Percentiles rank a stretch among this genome's conserved stretches.
phyloP scores from a whole-genome alignment of 2,888 invertebrate species.

The Pyrocoelia pectoralis region DNA sequence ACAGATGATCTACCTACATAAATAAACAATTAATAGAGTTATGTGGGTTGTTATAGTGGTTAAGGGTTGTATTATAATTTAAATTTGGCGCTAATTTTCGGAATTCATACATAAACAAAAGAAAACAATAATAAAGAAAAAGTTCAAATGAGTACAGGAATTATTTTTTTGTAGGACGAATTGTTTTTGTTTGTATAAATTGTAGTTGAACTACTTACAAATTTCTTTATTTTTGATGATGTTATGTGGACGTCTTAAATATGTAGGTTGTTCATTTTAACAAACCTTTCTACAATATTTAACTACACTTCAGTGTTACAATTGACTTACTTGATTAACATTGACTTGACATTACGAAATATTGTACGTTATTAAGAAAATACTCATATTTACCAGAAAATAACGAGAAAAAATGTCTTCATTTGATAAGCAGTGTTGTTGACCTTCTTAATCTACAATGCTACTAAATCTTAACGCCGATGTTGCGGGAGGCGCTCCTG shows the following conservation, averaged over 20 bases:
- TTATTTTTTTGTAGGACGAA: neutral
- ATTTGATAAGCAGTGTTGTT: slow-evolving; percentile 51
- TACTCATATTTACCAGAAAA: slow-evolving; percentile 21
- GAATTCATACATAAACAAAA: slow-evolving; percentile 32
- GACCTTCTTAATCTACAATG: slow-evolving; percentile 57
- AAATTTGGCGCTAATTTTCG: slow-evolving; percentile 31
- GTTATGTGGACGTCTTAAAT: slow-evolving; percentile 24
- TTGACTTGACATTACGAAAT: slow-evolving; percentile 13
- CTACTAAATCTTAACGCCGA: slow-evolving; percentile 22
- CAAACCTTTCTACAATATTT: neutral
- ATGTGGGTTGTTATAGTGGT: too few relatives aligned
- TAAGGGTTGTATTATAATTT: slow-evolving; percentile 6
- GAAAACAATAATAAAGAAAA: slow-evolving; percentile 19
- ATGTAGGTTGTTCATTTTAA: slow-evolving; percentile 31
- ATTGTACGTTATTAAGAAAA: slow-evolving; percentile 17
- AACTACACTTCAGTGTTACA: slow-evolving; percentile 1
- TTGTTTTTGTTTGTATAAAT: neutral
- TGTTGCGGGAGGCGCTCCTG: slow-evolving; percentile 3
- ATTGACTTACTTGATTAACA: slow-evolving; percentile 16
- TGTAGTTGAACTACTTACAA: neutral
- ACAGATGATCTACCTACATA: neutral
- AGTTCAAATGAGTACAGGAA: neutral
- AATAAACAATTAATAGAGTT: neutral
- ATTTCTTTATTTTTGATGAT: slow-evolving; percentile 7
- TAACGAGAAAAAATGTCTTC: slow-evolving; percentile 29